These are phyloP conservation scores for Zoanthus solanderi DNA, from an alignment of 92 coral and sea anemone genomes.

Conservation along the genomic window DNA sequence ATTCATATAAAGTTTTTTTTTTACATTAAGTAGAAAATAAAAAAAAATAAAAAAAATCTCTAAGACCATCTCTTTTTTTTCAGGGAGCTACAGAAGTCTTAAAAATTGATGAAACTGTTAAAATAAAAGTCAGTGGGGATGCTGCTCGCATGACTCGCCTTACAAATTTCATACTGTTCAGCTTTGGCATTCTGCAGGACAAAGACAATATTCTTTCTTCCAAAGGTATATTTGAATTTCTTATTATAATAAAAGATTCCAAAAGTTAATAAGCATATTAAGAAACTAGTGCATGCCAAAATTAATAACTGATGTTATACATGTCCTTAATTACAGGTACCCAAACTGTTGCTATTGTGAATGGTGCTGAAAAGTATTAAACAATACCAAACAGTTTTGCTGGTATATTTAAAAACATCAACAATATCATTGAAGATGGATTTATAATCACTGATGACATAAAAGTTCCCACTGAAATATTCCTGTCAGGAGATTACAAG, in stretches of 20 bases:
- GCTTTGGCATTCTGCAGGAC: slow-evolving; percentile 22
- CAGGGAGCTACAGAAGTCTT: slow-evolving; percentile 26
- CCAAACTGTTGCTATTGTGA: slow-evolving; percentile 69
- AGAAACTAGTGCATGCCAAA: neutral
- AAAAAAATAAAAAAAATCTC: neutral
- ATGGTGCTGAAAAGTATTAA: slow-evolving; percentile 59
- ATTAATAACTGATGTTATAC: neutral
- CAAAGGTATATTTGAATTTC: slow-evolving; percentile 41
- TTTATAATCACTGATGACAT: slow-evolving; percentile 33
- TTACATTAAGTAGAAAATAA: neutral
- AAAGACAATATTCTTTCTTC: slow-evolving; percentile 53
- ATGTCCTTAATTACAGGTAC: slow-evolving; percentile 42
- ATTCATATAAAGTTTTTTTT: neutral
- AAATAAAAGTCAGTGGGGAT: slow-evolving; percentile 63
- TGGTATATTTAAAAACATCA: slow-evolving; percentile 32
- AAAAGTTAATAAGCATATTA: neutral
- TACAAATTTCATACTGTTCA: slow-evolving; percentile 51
- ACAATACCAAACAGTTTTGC: slow-evolving; percentile 40
- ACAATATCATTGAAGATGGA: slow-evolving; percentile 14
- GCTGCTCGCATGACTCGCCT: slow-evolving; percentile 63
- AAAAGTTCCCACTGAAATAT: slow-evolving; percentile 38
- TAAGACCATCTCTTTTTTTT: neutral
- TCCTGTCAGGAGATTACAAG: slow-evolving; percentile 70
- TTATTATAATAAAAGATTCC: neutral
- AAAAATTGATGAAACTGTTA: slow-evolving; percentile 28